Conservation (phyloP, 2,888 invertebrate genomes). For the Omphaloscelis lunosa region DNA sequence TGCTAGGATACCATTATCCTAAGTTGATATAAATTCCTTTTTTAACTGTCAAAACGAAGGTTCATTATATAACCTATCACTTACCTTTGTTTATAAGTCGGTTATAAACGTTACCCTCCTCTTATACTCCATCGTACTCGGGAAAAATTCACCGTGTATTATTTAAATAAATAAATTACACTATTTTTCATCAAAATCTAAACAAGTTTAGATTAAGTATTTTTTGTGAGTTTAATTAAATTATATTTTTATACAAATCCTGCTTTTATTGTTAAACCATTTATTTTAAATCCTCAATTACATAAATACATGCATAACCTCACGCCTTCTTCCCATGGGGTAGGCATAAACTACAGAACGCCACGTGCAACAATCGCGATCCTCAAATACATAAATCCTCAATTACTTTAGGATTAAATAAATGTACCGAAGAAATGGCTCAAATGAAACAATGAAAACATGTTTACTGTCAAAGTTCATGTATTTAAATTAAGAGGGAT, state of each 20-base stretch:
- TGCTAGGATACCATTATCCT: slow-evolving; percentile 8
- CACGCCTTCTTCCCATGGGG: too few relatives aligned
- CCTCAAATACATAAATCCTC: too few relatives aligned
- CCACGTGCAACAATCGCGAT: too few relatives aligned
- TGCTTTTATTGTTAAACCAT: background rate
- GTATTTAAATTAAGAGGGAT: too few relatives aligned
- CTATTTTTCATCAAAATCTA: background rate
- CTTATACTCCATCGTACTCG: background rate
- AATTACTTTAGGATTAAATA: background rate
- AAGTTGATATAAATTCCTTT: background rate
- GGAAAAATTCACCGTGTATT: background rate
- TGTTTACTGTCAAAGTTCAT: background rate
- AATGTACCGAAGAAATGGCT: background rate
- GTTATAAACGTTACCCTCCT: background rate
- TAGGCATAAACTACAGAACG: too few relatives aligned
- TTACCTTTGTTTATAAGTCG: background rate
- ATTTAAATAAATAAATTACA: background rate
- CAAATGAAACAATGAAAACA: too few relatives aligned
- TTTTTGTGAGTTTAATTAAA: background rate
- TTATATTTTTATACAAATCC: background rate
- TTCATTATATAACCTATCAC: too few relatives aligned
- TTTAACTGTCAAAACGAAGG: background rate
- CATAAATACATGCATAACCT: too few relatives aligned
- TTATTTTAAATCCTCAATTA: background rate
- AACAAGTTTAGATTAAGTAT: background rate